phyloP scores from a whole-genome alignment of 2,797 vertebrate genomes.

The Amblyopsis hoosieri region DNA sequence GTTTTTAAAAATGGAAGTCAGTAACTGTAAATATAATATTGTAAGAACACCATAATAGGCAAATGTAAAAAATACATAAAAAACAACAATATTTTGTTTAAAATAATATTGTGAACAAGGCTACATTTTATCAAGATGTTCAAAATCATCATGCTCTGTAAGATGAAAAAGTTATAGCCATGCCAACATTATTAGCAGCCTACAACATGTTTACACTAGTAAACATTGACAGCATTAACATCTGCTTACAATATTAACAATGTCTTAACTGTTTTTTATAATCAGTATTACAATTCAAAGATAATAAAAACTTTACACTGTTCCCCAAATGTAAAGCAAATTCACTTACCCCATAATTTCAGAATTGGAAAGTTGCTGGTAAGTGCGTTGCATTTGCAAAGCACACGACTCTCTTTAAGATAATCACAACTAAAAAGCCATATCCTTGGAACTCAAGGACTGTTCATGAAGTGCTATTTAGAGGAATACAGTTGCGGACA shows the following conservation, averaged over 20 bases:
- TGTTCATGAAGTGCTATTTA: slow-evolving; percentile 55
- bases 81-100: neutral
- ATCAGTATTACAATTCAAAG: neutral
- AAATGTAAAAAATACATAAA: neutral
- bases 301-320: slow-evolving; percentile 30
- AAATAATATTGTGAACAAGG: neutral
- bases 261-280: neutral
- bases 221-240: too few species aligned
- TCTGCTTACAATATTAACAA: neutral
- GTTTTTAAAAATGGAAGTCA: neutral
- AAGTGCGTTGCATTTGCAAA: slow-evolving; percentile 64
- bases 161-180: neutral
- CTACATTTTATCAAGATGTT: neutral
- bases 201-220: too few species aligned
- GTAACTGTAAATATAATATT: neutral
- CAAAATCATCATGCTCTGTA: neutral
- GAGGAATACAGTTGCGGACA: slow-evolving; percentile 55
- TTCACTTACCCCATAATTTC: slow-evolving; percentile 77
- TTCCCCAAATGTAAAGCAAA: slow-evolving; percentile 9
- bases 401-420: slow-evolving; percentile 45
- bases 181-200: too few species aligned
- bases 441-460: slow-evolving; percentile 48
- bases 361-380: slow-evolving; percentile 28
- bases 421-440: slow-evolving; percentile 61
- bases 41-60: neutral